These are phyloP conservation scores for Trachelus iudaicus DNA, from an alignment of 2,888 invertebrate genomes.

Conservation along the genomic window DNA sequence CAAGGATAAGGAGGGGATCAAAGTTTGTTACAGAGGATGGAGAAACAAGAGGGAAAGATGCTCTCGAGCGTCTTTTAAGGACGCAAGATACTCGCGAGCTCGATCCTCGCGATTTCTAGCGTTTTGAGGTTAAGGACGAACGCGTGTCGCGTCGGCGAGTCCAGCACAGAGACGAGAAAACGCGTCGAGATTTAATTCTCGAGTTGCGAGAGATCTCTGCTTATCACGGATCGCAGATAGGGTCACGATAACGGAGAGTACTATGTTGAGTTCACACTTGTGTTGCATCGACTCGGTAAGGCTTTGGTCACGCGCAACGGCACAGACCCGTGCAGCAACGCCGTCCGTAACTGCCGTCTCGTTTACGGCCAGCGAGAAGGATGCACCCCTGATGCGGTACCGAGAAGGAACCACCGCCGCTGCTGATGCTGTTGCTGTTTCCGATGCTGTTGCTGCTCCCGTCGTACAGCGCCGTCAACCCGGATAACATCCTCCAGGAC, in stretches of 20 bases:
- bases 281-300: constrained; percentile 32
- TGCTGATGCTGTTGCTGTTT: constrained; percentile 12
- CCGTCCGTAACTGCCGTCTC: not conserved
- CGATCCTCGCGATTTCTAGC: not conserved
- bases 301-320: constrained; percentile 47
- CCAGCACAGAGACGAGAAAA: not conserved
- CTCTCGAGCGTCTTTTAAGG: not conserved
- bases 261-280: constrained; percentile 14
- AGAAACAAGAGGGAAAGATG: not conserved
- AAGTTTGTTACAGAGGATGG: not conserved
- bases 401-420: constrained; percentile 7
- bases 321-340: not conserved
- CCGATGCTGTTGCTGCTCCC: constrained; percentile 8
- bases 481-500: constrained; percentile 1
- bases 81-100: not conserved
- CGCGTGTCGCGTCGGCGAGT: not conserved
- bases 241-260: not conserved
- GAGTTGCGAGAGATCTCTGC: not conserved
- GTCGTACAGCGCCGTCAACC: constrained; percentile 1
- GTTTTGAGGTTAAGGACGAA: not conserved
- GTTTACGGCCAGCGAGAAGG: not conserved
- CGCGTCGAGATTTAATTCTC: not conserved
- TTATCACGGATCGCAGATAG: not conserved
- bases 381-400: constrained; percentile 1
- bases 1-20: not conserved